Evolutionary conservation across 2,888 invertebrate species (phyloP).

Genomic region (Drosophila greeni): DNA sequence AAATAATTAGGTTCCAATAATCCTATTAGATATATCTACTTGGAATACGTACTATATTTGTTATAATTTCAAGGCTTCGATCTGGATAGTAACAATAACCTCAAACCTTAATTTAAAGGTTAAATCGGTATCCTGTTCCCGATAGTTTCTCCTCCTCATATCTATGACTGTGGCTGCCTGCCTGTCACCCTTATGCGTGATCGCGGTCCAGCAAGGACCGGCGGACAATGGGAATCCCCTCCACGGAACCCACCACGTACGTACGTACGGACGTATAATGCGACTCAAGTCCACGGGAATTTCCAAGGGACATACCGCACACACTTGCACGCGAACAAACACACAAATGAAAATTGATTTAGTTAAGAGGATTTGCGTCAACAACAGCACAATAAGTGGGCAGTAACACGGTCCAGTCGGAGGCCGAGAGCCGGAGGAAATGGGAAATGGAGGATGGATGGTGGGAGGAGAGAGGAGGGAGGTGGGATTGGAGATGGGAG

Average conservation of each 20-base stretch:
- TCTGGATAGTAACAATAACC: no score
- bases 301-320: conserved; percentile 32
- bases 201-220: not conserved
- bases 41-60: no score
- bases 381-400: conserved; percentile 73
- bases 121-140: no score
- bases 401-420: conserved; percentile 56
- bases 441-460: conserved; percentile 1
- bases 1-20: no score
- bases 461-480: not conserved
- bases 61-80: not conserved
- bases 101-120: no score
- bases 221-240: not conserved
- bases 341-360: conserved; percentile 72
- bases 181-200: not conserved
- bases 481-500: no score
- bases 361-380: conserved; percentile 74
- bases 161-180: not conserved
- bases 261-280: conserved; percentile 44
- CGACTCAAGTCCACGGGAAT: conserved; percentile 40
- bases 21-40: no score
- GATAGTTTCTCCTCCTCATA: not conserved
- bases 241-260: not conserved
- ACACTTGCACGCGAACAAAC: conserved; percentile 35
- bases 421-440: conserved; percentile 5